phyloP scores from a whole-genome alignment of 2,888 invertebrate genomes.

The Octonoba sinensis region DNA sequence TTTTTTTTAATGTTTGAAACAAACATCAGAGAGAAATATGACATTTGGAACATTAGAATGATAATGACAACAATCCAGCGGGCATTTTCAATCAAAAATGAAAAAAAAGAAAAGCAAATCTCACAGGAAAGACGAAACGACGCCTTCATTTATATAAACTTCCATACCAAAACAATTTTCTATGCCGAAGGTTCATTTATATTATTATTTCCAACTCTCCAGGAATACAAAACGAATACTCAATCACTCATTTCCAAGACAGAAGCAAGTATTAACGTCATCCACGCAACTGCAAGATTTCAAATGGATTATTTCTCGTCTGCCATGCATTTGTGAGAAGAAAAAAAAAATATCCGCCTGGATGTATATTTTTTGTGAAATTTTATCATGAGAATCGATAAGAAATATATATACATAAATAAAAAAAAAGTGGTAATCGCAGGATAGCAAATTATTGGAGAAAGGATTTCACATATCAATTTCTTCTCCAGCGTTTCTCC shows the following conservation, averaged over 20 bases:
- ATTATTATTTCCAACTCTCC: background rate
- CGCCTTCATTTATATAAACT: no score
- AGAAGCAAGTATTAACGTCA: slow-evolving; percentile 51
- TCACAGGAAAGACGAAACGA: no score
- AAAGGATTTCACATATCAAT: slow-evolving; percentile 53
- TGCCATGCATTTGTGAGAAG: background rate
- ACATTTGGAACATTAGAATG: no score
- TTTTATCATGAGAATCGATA: slow-evolving; percentile 20
- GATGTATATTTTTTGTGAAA: background rate
- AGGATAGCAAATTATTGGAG: slow-evolving; percentile 52
- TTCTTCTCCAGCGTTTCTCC: slow-evolving; percentile 31
- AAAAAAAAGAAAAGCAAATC: no score
- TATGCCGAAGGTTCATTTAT: background rate
- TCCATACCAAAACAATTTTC: no score
- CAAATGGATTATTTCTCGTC: slow-evolving; percentile 30
- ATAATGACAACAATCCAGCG: no score
- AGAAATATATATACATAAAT: no score
- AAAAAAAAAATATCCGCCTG: slow-evolving; percentile 1
- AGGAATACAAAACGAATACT: background rate
- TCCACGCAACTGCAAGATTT: slow-evolving; percentile 31
- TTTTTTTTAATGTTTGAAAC: no score
- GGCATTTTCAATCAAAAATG: no score
- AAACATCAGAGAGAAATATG: no score
- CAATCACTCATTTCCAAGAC: slow-evolving; percentile 37
- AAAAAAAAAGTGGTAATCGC: slow-evolving; percentile 4